phyloP scores from a whole-genome alignment of 2,888 invertebrate species.

The Cyclophora albipunctata region DNA sequence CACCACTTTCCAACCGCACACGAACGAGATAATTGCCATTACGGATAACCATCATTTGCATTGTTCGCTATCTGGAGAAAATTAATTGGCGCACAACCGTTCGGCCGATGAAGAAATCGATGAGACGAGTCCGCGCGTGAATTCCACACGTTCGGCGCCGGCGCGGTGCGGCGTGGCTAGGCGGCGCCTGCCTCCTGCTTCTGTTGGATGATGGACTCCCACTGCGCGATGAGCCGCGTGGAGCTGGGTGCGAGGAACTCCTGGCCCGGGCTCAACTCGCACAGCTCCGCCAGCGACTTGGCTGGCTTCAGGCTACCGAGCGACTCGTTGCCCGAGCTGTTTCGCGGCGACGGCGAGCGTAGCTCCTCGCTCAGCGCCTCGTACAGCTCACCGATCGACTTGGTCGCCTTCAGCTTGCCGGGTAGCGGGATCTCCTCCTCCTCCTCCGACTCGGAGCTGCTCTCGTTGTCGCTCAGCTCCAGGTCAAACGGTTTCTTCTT shows the following conservation, averaged over 20 bases:
- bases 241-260: constrained; percentile 80
- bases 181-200: constrained; percentile 74
- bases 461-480: constrained; percentile 77
- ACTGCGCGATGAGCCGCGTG: constrained; percentile 83
- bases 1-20: constrained; percentile 60
- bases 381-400: constrained; percentile 80
- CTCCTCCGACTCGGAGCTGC: constrained; percentile 71
- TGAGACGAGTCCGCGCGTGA: constrained; percentile 28
- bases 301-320: constrained; percentile 77
- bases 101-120: constrained; percentile 46
- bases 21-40: constrained; percentile 50
- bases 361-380: constrained; percentile 71
- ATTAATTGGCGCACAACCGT: constrained; percentile 57
- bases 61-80: constrained; percentile 65
- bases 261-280: constrained; percentile 79
- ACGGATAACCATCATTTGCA: constrained; percentile 68
- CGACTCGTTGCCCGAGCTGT: constrained; percentile 62
- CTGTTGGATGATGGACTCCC: constrained; percentile 86
- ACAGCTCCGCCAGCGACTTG: constrained; percentile 80
- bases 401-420: constrained; percentile 77
- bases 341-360: constrained; percentile 63
- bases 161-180: constrained; percentile 28
- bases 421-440: constrained; percentile 77
- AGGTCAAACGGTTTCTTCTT: constrained; percentile 78
- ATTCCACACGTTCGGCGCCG: constrained; percentile 21